A percentile compares a stretch with the other conserved stretches of the same genome.
Evolutionary conservation across 2,113 vertebrate species (phyloP).

Genomic region (Excalfactoria chinensis): DNA sequence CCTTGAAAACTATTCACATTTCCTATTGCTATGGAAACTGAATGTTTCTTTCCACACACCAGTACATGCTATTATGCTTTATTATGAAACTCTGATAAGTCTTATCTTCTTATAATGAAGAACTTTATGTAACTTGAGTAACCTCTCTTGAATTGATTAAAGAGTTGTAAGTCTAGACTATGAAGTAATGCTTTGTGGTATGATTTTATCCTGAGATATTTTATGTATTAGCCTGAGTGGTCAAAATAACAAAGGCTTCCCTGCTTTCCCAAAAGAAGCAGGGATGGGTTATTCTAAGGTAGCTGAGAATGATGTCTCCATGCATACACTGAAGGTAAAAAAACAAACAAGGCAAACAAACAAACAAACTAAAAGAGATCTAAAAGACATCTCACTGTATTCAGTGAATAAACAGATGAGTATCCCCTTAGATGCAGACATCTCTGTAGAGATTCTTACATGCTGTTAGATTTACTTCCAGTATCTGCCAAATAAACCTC

Average conservation of each 20-base stretch:
- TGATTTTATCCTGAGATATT: neutral
- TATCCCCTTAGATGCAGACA: neutral
- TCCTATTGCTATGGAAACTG: constrained; percentile 31
- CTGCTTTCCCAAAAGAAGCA: neutral
- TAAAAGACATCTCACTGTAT: neutral
- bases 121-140: constrained; percentile 3
- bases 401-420: neutral
- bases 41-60: neutral
- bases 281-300: neutral
- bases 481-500: neutral
- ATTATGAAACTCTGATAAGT: constrained; percentile 40
- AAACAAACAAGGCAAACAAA: neutral
- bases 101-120: constrained; percentile 8
- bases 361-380: neutral
- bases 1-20: constrained; percentile 16
- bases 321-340: neutral
- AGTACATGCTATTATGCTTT: constrained; percentile 10
- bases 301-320: neutral
- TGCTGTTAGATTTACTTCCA: neutral
- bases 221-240: neutral
- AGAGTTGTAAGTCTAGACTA: constrained; percentile 14
- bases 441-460: neutral
- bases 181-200: neutral
- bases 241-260: neutral
- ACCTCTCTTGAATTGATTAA: neutral